A percentile compares a stretch with the other conserved stretches of the same genome.
These are phyloP conservation scores for Chydorus sphaericus DNA, from an alignment of 2,888 invertebrate species.

Conservation along the genomic window DNA sequence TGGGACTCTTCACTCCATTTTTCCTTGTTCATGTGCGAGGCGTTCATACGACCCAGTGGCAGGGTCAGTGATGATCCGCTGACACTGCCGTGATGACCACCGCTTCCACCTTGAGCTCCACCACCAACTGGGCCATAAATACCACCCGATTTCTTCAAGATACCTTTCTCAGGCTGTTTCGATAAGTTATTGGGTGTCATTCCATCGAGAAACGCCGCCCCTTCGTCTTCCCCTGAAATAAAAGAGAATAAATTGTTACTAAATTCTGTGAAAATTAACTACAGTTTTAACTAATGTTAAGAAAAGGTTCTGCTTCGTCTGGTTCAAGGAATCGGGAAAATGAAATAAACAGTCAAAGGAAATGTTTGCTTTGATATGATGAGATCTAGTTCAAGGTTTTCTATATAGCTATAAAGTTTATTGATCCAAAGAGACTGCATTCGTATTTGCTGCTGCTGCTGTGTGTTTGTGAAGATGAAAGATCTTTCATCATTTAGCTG, in stretches of 20 bases:
- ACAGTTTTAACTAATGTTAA: too few species aligned
- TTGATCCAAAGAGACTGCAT: background rate
- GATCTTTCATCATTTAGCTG: too few species aligned
- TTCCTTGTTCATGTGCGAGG: constrained; percentile 35
- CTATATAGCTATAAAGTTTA: background rate
- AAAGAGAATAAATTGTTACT: constrained; percentile 4
- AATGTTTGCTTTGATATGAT: too few species aligned
- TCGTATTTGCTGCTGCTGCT: too few species aligned
- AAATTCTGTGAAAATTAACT: background rate
- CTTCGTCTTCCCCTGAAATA: constrained; percentile 52
- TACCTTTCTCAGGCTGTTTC: constrained; percentile 76
- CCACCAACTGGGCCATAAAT: constrained; percentile 10
- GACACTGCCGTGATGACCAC: background rate
- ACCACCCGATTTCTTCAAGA: constrained; percentile 53
- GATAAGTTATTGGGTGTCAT: constrained; percentile 51
- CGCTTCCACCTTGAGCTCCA: background rate
- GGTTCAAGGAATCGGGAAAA: too few species aligned
- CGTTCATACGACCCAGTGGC: background rate
- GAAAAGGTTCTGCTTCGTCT: too few species aligned
- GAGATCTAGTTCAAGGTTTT: background rate
- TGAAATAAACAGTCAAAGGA: too few species aligned
- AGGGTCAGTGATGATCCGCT: background rate
- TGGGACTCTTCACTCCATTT: constrained; percentile 51
- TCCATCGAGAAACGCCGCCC: constrained; percentile 60
- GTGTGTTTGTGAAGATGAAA: too few species aligned